Percentiles rank a stretch among this genome's conserved stretches.
Evolutionary conservation across 2,888 invertebrate genomes (phyloP).

Genomic region (Synanthedon myopaeformis): DNA sequence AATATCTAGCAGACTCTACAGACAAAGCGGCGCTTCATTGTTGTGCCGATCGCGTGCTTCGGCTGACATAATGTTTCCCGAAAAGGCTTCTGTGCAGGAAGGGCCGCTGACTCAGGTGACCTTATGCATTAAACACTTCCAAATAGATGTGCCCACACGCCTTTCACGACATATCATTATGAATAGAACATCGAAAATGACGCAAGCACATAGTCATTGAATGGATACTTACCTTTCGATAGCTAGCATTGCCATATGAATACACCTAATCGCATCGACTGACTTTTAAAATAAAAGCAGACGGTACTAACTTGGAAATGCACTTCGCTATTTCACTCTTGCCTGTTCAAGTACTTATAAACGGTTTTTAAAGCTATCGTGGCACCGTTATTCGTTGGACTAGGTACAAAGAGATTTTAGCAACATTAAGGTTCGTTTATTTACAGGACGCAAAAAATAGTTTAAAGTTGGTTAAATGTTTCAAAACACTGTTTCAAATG

Average conservation of each 20-base stretch:
- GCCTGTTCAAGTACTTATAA: too few species aligned
- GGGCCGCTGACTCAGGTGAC: slow-evolving; percentile 56
- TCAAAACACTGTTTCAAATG: too few species aligned
- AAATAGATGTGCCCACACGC: slow-evolving; percentile 28
- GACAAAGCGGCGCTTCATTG: slow-evolving; percentile 41
- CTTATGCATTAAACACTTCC: slow-evolving; percentile 27
- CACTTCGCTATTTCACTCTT: too few species aligned
- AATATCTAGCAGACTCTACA: slow-evolving; percentile 10
- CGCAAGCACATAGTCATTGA: slow-evolving; percentile 41
- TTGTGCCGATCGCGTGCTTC: slow-evolving; percentile 41
- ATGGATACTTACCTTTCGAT: slow-evolving; percentile 37
- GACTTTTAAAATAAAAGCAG: neutral
- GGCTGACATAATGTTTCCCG: slow-evolving; percentile 53
- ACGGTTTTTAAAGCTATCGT: too few species aligned
- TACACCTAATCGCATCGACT: neutral
- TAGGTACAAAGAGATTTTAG: too few species aligned
- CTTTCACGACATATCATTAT: slow-evolving; percentile 42
- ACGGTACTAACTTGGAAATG: neutral
- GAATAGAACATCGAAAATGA: slow-evolving; percentile 33
- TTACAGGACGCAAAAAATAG: too few species aligned
- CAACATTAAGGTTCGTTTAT: too few species aligned
- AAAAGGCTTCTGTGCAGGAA: slow-evolving; percentile 56
- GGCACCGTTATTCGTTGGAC: too few species aligned
- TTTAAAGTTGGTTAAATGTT: too few species aligned
- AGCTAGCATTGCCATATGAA: neutral